Base-by-base conservation (phyloP, 2,888 invertebrate species). In the Taenaris catops region DNA sequence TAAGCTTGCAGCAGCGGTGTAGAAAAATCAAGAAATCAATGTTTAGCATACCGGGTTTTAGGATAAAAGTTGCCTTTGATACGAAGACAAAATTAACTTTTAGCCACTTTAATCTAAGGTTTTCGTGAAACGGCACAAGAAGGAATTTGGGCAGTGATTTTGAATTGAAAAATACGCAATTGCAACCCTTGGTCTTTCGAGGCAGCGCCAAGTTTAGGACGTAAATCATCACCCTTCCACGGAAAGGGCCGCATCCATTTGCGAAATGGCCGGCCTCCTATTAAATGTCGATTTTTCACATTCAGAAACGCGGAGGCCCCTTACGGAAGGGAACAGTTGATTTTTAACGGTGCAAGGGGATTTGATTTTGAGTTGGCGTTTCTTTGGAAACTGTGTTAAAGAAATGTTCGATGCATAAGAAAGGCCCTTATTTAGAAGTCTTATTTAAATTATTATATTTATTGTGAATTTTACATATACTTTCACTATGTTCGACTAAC, bases 271-370 rank as follows among this genome's bases (percentile, higher is more conserved):
- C 71, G 62, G 58, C 58, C 69, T 64, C 69, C 83, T 80, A 80
- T 81, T 83, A 81, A 83, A 83, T 71, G 75, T 68, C 81, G 71
- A 83, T 84, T 80, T 80, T 78, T 84, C 80, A 81, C 71, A 63
- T 68, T 51, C 60, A 55, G 46, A 47, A 58, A 49, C 48, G 48
- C 51, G 46, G 41, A 48, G 51, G 49, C 55, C 56, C 58, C 52
- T 49, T 44, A 57, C 45, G 37, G 47, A 49, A 49, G 58, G 61
- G 58, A 60, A 58, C 56, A 54, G 55, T 55, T 57, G 60, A 62
- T 58, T 65, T 66, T 57, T 54, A 41, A 41, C 33, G 35, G 41
- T 20, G 20, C 17, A 25, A 21, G 32, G 33, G 34, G 34, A 31
- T 32, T 41, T 39, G 40, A 42, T 46, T 45, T 43, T 19, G 38